Evolutionary conservation across 2,888 invertebrate genomes (phyloP).

Genomic region (Mimachlamys varia): DNA sequence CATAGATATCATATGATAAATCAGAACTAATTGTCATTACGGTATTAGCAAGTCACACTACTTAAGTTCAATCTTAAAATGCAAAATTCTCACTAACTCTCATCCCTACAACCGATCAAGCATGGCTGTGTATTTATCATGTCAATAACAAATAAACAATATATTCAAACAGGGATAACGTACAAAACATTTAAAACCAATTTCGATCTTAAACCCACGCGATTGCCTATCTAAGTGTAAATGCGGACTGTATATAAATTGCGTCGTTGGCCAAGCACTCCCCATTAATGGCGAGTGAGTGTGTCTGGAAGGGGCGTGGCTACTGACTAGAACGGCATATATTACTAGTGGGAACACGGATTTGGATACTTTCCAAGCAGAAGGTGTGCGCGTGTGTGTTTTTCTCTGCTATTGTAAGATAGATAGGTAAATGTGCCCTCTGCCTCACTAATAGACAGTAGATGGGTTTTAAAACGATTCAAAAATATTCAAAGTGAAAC

Average conservation of each 20-base stretch:
- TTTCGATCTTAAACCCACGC: constrained; percentile 8
- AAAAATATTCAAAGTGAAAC: too few relatives aligned
- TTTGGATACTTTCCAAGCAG: constrained; percentile 6
- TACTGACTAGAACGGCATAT: neutral
- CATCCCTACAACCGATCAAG: neutral
- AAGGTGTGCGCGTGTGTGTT: constrained; percentile 1
- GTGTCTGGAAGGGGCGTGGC: constrained; percentile 11
- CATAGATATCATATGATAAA: too few relatives aligned
- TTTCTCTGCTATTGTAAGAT: neutral
- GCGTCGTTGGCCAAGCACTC: constrained; percentile 7
- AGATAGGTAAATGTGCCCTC: neutral
- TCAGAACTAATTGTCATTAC: too few relatives aligned
- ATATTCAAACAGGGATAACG: neutral
- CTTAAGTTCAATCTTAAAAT: too few relatives aligned
- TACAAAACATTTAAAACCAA: constrained; percentile 1
- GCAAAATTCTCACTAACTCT: too few relatives aligned
- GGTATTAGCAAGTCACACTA: too few relatives aligned
- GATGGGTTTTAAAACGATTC: too few relatives aligned
- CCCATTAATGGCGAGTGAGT: neutral
- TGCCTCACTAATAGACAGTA: neutral
- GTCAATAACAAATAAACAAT: constrained; percentile 6
- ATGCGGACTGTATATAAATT: neutral
- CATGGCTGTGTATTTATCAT: neutral
- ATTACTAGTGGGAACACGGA: neutral
- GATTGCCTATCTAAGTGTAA: neutral